Evolutionary conservation across 2,888 invertebrate species (phyloP), one percentile per base, ranked within the genome.

Genomic region (Polietes domitor): DNA sequence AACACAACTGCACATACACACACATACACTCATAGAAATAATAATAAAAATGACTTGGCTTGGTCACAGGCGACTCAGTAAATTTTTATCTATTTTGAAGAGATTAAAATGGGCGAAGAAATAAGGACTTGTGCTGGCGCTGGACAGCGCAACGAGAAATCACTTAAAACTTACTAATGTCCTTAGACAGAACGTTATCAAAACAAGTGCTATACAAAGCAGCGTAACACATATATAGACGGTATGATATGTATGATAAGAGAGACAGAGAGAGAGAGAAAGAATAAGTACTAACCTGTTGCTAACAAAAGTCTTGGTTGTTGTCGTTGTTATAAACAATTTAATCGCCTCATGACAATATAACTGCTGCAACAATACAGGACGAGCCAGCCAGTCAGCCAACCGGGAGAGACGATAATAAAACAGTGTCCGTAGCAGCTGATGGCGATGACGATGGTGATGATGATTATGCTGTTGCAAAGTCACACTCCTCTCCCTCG

Each of bases 341-440:
- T 76, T 84, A 84, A 84, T 84, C 84, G 68, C 84, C 75, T 79
- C 78, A 78, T 79, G 84, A 76, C 84, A 81, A 65, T 58, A 81
- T 77, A 84, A 84, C 73, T 81, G 76, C 81, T 78, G 76, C 55
- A 61, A 76, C 65, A 75, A 71, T 72, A 37, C 41, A 26, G 26
- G 26, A 58, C 58, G 15, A 7, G 3, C 15, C 15, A n/a, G 1
- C 15, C 4, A n/a, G 61, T 15, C 12, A 28, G 24, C 28, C 26
- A 15, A 61, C 15, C 5, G n/a, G 32, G 61, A 61, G 41, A 15
- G 41, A 12, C 10, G n/a, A n/a, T n/a, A 24, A 65, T 53, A 76
- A 63, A 76, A 24, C 63, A 32, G 53, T 26, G 24, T 28, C 63
- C 32, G 32, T 9, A 24, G 43, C 43, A 43, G 68, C 43, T 21